Evolutionary conservation across 2,888 invertebrate genomes (phyloP).

Genomic region (Tenthredo amoena): DNA sequence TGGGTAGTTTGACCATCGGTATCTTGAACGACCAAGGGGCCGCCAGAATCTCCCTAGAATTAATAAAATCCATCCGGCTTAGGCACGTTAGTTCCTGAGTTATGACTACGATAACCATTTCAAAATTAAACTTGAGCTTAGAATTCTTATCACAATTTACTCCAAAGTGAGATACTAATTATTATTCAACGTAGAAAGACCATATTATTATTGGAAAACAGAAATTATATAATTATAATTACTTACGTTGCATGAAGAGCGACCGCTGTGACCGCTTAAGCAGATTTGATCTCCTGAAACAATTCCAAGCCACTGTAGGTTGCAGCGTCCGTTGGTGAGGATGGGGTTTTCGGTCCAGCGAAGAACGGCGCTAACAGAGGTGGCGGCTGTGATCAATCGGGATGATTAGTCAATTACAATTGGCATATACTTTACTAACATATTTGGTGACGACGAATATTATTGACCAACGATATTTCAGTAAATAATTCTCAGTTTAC

Average conservation of each 20-base stretch:
- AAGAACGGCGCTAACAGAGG: slow-evolving; percentile 76
- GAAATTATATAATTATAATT: background rate
- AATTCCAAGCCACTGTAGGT: slow-evolving; percentile 74
- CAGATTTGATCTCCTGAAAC: slow-evolving; percentile 79
- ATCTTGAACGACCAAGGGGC: slow-evolving; percentile 64
- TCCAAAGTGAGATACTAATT: background rate
- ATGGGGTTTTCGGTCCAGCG: slow-evolving; percentile 77
- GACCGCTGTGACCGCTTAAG: slow-evolving; percentile 76
- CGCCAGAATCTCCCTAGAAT: slow-evolving; percentile 71
- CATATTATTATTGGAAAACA: background rate
- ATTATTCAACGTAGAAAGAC: background rate
- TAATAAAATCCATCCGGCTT: background rate
- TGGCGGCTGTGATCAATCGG: slow-evolving; percentile 63
- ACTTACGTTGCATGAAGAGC: slow-evolving; percentile 78
- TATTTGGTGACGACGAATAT: background rate
- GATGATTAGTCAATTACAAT: background rate
- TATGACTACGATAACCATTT: background rate
- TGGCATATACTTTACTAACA: background rate
- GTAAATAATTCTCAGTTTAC: too few species aligned
- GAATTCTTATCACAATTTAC: background rate
- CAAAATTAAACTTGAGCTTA: too few species aligned
- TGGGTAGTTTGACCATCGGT: slow-evolving; percentile 58
- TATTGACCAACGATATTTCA: too few species aligned
- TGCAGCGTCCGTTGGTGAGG: slow-evolving; percentile 78
- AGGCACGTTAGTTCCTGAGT: background rate